Conservation (phyloP, 1,140 invertebrate species). For the Globodera ellingtonae region DNA sequence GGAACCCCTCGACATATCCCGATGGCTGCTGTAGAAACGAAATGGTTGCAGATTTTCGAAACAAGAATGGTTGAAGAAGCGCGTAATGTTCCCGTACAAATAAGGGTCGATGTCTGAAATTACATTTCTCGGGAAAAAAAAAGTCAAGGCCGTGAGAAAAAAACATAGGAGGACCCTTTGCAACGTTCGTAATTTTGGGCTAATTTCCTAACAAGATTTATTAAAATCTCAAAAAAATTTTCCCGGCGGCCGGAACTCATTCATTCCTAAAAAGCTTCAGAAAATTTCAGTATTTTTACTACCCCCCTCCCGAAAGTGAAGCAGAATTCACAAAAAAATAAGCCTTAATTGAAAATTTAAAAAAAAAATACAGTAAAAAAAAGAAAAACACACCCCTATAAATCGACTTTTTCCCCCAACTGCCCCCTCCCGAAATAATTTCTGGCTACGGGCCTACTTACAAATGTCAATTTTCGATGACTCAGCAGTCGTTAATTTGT, state of each 20-base stretch:
- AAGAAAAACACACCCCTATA: too few species aligned
- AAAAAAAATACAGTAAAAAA: neutral
- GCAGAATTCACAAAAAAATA: too few species aligned
- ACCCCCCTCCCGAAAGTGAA: too few species aligned
- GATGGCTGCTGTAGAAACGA: slow-evolving; percentile 37
- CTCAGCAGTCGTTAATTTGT: slow-evolving; percentile 18
- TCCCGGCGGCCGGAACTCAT: too few species aligned
- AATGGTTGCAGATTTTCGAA: slow-evolving; percentile 35
- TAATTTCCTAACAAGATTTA: too few species aligned
- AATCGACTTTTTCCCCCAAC: neutral
- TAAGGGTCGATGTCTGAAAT: slow-evolving; percentile 37
- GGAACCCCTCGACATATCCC: slow-evolving; percentile 26
- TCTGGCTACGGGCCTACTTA: neutral
- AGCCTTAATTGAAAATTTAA: too few species aligned
- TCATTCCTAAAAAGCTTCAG: too few species aligned
- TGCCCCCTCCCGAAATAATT: neutral
- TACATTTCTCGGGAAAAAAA: neutral
- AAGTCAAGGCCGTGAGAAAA: too few species aligned
- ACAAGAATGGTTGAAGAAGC: slow-evolving; percentile 44
- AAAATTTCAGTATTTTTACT: too few species aligned
- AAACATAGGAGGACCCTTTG: too few species aligned
- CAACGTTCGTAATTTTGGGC: too few species aligned
- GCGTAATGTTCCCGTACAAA: slow-evolving; percentile 37
- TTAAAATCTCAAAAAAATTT: too few species aligned
- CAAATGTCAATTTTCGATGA: neutral